These are phyloP conservation scores for Gortyna flavago DNA, from an alignment of 2,888 invertebrate genomes.

Conservation along the genomic window DNA sequence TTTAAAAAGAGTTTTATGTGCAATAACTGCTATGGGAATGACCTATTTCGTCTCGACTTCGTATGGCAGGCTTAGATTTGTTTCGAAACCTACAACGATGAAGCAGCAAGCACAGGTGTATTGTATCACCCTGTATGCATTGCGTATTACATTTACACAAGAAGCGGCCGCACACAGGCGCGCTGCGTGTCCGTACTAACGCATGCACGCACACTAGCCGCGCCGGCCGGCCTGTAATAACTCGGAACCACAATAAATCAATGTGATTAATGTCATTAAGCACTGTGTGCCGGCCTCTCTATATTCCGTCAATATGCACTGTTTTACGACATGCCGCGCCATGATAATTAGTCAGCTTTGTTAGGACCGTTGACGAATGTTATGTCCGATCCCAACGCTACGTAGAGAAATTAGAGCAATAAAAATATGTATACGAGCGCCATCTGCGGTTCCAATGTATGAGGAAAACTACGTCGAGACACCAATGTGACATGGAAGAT, in stretches of 20 bases:
- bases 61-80: conserved; percentile 13
- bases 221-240: conserved; percentile 89
- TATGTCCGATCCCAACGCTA: conserved; percentile 74
- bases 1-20: conserved; percentile 27
- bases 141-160: conserved; percentile 86
- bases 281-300: conserved; percentile 90
- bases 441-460: conserved; percentile 71
- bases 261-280: conserved; percentile 91
- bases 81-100: conserved; percentile 16
- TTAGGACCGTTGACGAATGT: conserved; percentile 86
- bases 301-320: conserved; percentile 91
- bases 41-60: conserved; percentile 21
- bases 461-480: conserved; percentile 71
- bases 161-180: conserved; percentile 79
- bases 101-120: conserved; percentile 70
- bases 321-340: conserved; percentile 89
- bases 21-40: conserved; percentile 24
- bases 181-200: conserved; percentile 69
- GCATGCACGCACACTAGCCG: conserved; percentile 80
- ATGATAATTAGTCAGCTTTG: conserved; percentile 90
- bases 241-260: conserved; percentile 91
- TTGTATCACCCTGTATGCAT: conserved; percentile 81
- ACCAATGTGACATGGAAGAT: conserved; percentile 78
- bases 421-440: conserved; percentile 76
- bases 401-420: conserved; percentile 78